Conservation (phyloP, 2,113 vertebrate genomes). For the Urocynchramus pylzowi region DNA sequence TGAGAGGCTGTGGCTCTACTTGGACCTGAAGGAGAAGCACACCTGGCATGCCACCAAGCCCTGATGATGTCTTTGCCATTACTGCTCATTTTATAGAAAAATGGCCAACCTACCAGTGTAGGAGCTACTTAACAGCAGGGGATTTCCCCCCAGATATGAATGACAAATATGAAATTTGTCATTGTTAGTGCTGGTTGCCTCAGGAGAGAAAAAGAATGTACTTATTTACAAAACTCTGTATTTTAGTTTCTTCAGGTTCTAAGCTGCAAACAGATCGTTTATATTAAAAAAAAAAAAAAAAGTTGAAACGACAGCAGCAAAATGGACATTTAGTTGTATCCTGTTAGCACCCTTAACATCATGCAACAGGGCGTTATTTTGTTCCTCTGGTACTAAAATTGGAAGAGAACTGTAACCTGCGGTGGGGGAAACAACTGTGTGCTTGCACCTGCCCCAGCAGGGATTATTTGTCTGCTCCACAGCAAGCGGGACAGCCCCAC, state of each 20-base stretch:
- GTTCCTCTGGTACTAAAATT: neutral
- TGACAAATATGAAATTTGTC: neutral
- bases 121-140: neutral
- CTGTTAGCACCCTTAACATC: neutral
- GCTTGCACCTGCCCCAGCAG: neutral
- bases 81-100: neutral
- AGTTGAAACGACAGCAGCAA: neutral
- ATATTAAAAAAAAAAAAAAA: neutral
- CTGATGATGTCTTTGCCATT: neutral
- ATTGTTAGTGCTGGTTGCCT: neutral
- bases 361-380: neutral
- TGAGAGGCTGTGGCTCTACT: neutral
- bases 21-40: neutral
- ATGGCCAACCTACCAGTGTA: neutral
- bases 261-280: neutral
- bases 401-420: neutral
- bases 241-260: neutral
- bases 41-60: neutral
- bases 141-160: neutral
- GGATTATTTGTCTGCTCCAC: neutral
- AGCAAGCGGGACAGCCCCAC: neutral
- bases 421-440: neutral
- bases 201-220: accelerated
- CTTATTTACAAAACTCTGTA: neutral
- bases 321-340: neutral